These are phyloP conservation scores for Crypturellus undulatus DNA, from an alignment of 2,113 vertebrate species.

Conservation along the genomic window DNA sequence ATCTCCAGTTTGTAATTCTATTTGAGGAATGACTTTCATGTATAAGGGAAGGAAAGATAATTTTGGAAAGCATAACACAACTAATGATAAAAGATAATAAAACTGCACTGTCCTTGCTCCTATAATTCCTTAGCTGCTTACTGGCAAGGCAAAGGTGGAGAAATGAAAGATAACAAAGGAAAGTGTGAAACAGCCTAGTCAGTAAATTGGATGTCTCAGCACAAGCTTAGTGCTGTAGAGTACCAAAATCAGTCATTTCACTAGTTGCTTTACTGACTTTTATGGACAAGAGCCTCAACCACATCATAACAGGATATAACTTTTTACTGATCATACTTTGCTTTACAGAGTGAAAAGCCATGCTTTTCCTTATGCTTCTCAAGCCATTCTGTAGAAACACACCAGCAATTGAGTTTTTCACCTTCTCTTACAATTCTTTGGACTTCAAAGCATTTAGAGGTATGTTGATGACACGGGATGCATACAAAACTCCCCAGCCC, in stretches of 20 bases:
- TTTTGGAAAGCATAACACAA: not conserved
- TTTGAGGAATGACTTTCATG: not conserved
- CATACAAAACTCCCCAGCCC: not conserved
- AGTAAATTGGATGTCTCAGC: not conserved
- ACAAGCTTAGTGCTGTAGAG: not conserved
- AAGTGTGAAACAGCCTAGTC: not conserved
- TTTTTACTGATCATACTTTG: not conserved
- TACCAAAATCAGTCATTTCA: not conserved
- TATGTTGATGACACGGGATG: not conserved
- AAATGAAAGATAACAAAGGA: slow-evolving; percentile 18
- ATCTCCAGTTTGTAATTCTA: not conserved
- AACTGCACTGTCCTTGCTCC: not conserved
- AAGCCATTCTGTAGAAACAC: not conserved
- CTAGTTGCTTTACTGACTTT: not conserved
- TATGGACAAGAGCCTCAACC: not conserved
- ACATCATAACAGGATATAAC: not conserved
- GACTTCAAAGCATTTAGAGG: not conserved
- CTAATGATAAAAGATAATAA: not conserved
- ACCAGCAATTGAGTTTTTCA: not conserved
- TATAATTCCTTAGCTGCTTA: slow-evolving; percentile 13
- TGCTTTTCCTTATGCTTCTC: not conserved
- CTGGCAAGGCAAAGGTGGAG: not conserved
- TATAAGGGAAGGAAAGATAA: not conserved
- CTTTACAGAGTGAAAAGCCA: not conserved
- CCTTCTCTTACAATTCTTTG: not conserved